Percentiles rank a stretch among this genome's conserved stretches.
These are phyloP conservation scores for Phaethon lepturus DNA, from an alignment of 2,113 vertebrate species.

Conservation along the genomic window DNA sequence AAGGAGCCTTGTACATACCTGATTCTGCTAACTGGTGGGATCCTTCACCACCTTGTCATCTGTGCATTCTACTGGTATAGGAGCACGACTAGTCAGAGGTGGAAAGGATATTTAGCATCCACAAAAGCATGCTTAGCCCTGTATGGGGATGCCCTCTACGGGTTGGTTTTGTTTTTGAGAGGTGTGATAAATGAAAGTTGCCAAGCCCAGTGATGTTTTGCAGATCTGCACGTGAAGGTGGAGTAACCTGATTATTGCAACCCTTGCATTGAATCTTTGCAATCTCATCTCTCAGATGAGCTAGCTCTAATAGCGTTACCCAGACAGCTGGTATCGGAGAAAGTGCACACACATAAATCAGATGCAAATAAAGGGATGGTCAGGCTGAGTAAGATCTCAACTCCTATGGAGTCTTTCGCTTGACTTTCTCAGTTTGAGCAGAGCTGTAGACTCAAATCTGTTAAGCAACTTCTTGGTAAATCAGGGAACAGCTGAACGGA, in stretches of 20 bases:
- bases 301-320: fast-evolving
- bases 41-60: not conserved
- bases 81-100: not conserved
- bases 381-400: not conserved
- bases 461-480: not conserved
- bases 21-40: not conserved
- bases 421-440: not conserved
- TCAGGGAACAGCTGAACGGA: not conserved
- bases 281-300: not conserved
- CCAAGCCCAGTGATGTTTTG: not conserved
- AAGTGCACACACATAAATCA: fast-evolving
- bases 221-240: not conserved
- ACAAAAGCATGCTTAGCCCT: not conserved
- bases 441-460: not conserved
- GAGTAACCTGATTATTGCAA: not conserved
- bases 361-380: not conserved
- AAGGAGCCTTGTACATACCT: fast-evolving
- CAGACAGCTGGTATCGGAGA: fast-evolving
- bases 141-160: not conserved
- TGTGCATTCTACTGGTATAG: not conserved
- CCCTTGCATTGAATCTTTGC: not conserved
- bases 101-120: not conserved
- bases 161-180: not conserved
- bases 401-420: not conserved
- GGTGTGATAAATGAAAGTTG: not conserved